These are phyloP conservation scores for Peromyscus aztecus DNA, from an alignment of 2,797 vertebrate genomes.

Conservation along the genomic window DNA sequence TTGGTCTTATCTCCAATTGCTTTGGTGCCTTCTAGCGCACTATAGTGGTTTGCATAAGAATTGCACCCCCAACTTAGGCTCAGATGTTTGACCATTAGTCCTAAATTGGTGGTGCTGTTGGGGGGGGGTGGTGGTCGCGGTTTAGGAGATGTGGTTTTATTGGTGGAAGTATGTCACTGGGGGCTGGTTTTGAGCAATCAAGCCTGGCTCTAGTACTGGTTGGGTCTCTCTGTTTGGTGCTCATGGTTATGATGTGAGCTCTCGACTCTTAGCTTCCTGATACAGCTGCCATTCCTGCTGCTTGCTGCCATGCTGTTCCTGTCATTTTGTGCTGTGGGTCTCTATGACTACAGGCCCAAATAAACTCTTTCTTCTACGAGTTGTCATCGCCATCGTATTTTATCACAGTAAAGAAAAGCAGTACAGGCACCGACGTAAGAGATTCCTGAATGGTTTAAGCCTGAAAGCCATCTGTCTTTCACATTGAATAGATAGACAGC, in stretches of 20 bases:
- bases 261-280: not conserved
- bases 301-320: not conserved
- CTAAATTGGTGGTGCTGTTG: not conserved
- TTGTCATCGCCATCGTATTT: not conserved
- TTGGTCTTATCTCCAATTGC: no score
- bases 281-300: not conserved
- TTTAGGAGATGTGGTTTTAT: not conserved
- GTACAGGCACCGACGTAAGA: rapidly evolving
- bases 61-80: not conserved
- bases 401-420: not conserved
- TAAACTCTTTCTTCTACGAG: no score
- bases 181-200: not conserved
- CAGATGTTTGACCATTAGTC: not conserved
- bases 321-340: not conserved
- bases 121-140: no score
- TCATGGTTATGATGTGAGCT: not conserved
- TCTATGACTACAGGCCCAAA: not conserved
- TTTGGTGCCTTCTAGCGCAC: no score
- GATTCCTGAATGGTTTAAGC: not conserved
- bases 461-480: not conserved
- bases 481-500: no score
- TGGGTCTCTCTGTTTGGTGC: not conserved
- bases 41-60: not conserved
- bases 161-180: not conserved
- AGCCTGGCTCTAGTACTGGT: not conserved